Percentiles rank a stretch among this genome's conserved stretches.
Conservation (phyloP, 2,113 vertebrate species). For the Lepisosteus oculatus region DNA sequence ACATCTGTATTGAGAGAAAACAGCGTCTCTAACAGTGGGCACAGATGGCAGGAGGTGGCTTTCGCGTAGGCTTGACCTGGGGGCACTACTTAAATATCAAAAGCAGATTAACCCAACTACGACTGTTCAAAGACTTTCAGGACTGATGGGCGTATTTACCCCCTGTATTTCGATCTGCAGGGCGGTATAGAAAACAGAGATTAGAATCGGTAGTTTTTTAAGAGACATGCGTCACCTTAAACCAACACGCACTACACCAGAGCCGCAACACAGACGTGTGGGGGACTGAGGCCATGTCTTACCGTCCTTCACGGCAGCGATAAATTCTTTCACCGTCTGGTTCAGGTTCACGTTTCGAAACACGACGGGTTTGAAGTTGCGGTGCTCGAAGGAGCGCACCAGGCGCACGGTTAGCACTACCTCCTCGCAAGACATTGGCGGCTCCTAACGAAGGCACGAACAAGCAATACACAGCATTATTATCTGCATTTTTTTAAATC, state of each 20-base stretch:
- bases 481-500: no score
- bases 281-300: conserved; percentile 23
- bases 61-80: no score
- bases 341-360: conserved; percentile 70
- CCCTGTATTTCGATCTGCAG: no score
- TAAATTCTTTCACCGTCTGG: conserved; percentile 80
- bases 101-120: no score
- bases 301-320: conserved; percentile 72
- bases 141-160: not conserved
- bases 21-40: not conserved
- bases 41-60: no score
- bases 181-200: not conserved
- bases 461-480: not conserved
- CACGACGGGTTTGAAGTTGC: conserved; percentile 82
- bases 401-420: conserved; percentile 82
- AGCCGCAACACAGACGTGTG: no score
- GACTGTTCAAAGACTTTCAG: no score
- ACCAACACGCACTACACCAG: no score
- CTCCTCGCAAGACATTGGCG: conserved; percentile 58
- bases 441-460: not conserved
- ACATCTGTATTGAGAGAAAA: conserved; percentile 66
- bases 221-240: no score
- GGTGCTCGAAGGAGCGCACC: conserved; percentile 84
- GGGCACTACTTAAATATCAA: no score
- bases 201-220: not conserved